phyloP scores from a whole-genome alignment of 1,140 invertebrate species.

The Asobara japonica region DNA sequence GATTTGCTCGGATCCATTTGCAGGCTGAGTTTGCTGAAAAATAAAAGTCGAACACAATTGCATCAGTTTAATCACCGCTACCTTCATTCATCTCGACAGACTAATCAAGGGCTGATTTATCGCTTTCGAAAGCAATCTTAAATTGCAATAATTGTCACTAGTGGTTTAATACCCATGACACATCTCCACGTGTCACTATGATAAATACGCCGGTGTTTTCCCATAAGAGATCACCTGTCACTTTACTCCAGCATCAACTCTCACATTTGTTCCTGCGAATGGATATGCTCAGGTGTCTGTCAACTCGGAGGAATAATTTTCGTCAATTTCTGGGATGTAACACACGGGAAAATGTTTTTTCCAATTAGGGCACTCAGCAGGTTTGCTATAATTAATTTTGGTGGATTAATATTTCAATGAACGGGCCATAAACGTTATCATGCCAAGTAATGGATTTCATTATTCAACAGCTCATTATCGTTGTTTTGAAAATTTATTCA shows the following conservation, averaged over 20 bases:
- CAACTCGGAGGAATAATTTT: background rate
- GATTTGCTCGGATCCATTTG: too few species aligned
- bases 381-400: background rate
- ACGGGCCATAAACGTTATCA: background rate
- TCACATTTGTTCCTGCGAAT: background rate
- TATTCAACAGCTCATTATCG: background rate
- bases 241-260: background rate
- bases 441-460: background rate
- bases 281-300: background rate
- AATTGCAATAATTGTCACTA: constrained; percentile 6
- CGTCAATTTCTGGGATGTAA: background rate
- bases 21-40: too few species aligned
- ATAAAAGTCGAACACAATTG: too few species aligned
- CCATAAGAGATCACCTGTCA: constrained; percentile 1
- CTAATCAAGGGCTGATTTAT: background rate
- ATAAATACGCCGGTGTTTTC: constrained; percentile 6
- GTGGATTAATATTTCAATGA: background rate
- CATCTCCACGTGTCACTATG: background rate
- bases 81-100: background rate
- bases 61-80: too few species aligned
- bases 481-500: background rate
- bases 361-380: background rate
- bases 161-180: background rate
- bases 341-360: background rate
- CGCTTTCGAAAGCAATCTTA: background rate